Conservation (phyloP, 2,888 invertebrate genomes). For the Harmothoe impar region DNA sequence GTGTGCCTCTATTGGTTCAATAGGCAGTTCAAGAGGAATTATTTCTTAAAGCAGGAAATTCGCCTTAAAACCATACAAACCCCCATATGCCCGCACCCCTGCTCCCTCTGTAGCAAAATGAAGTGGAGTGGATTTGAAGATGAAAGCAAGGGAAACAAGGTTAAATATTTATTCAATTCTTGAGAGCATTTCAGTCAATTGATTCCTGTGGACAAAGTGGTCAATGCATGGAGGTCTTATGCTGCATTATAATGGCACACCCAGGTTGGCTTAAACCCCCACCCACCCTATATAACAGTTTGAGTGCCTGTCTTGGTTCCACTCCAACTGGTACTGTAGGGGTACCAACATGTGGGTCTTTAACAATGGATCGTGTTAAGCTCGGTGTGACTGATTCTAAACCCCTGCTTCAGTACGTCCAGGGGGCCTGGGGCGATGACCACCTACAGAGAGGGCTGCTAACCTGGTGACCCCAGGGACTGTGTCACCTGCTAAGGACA, state of each 20-base stretch:
- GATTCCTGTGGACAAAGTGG: not conserved
- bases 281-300: too few species aligned
- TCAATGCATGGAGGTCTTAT: not conserved
- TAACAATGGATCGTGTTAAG: too few species aligned
- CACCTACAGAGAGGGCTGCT: not conserved
- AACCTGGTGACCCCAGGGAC: not conserved
- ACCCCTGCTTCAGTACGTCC: not conserved
- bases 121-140: not conserved
- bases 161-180: slow-evolving; percentile 23
- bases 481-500: slow-evolving; percentile 3
- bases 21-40: too few species aligned
- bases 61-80: too few species aligned
- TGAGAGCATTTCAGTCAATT: not conserved
- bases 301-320: too few species aligned
- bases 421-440: not conserved
- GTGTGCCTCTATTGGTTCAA: too few species aligned
- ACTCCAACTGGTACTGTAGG: too few species aligned
- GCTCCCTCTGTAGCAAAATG: too few species aligned
- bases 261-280: not conserved
- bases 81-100: too few species aligned
- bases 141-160: not conserved
- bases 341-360: too few species aligned
- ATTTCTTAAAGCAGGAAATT: too few species aligned
- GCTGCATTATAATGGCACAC: not conserved
- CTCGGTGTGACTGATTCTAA: too few species aligned